Percentiles rank a stretch among this genome's conserved stretches.
Conservation (phyloP, 1,140 invertebrate species). For the Melipona quadrifasciata region DNA sequence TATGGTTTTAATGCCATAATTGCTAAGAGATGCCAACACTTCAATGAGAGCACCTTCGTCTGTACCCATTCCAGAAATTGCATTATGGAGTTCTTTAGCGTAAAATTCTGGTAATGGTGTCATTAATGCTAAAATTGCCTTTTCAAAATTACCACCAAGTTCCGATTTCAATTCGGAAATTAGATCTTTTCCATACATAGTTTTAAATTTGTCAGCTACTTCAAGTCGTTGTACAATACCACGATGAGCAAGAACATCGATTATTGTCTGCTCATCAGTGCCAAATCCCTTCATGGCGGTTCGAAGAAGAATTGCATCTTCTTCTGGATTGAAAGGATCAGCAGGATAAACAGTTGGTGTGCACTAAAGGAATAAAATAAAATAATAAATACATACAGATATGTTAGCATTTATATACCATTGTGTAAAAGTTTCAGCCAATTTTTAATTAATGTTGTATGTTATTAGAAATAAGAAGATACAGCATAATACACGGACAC, state of each 20-base stretch:
- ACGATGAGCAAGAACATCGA: conserved; percentile 92
- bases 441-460: no score
- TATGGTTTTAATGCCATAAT: conserved; percentile 93
- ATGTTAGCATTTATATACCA: no score
- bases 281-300: conserved; percentile 97
- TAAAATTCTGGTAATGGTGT: conserved; percentile 94
- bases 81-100: conserved; percentile 93
- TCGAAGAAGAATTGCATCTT: conserved; percentile 92
- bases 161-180: conserved; percentile 94
- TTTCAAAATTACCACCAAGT: conserved; percentile 94
- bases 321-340: conserved; percentile 92
- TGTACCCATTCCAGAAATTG: conserved; percentile 92
- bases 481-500: no score
- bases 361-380: conserved; percentile 83
- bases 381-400: not conserved
- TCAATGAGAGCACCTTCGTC: conserved; percentile 95
- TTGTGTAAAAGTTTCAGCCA: no score
- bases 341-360: conserved; percentile 92
- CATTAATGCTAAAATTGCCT: conserved; percentile 92
- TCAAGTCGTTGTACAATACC: conserved; percentile 94
- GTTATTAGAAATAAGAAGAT: no score
- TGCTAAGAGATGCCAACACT: conserved; percentile 94
- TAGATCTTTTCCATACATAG: conserved; percentile 96
- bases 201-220: conserved; percentile 95
- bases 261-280: conserved; percentile 95